A percentile compares a stretch with the other conserved stretches of the same genome.
phyloP scores from a whole-genome alignment of 2,113 vertebrate species.

The Gavia stellata region DNA sequence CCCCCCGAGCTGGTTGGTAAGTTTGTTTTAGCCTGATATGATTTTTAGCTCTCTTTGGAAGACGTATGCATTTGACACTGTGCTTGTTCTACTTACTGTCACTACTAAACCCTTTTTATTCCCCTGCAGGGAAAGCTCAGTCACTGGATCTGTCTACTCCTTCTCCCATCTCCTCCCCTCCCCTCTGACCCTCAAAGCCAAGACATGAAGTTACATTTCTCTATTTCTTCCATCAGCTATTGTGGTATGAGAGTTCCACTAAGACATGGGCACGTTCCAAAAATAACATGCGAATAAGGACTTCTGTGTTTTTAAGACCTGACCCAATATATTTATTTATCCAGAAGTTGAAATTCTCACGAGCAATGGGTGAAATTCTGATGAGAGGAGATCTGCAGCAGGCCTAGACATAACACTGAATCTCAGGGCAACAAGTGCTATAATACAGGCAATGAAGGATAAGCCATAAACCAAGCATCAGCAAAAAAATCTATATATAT shows the following conservation, averaged over 20 bases:
- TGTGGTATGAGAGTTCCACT: slow-evolving; percentile 67
- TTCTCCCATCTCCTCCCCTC: background rate
- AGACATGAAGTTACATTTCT: slow-evolving; percentile 35
- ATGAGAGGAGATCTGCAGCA: slow-evolving; percentile 59
- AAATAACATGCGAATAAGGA: slow-evolving; percentile 66
- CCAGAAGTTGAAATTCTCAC: slow-evolving; percentile 76
- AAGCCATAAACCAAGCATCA: background rate
- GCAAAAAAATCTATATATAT: slow-evolving; percentile 43
- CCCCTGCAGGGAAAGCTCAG: slow-evolving; percentile 14
- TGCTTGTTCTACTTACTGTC: background rate
- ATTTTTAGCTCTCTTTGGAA: slow-evolving; percentile 33
- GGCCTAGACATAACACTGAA: slow-evolving; percentile 14
- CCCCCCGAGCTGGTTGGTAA: background rate
- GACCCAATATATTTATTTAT: slow-evolving; percentile 77
- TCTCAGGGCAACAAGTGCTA: slow-evolving; percentile 1
- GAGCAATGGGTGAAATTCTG: slow-evolving; percentile 69
- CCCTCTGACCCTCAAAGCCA: slow-evolving; percentile 13
- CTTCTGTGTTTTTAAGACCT: slow-evolving; percentile 74
- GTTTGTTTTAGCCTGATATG: slow-evolving; percentile 21
- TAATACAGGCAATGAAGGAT: background rate
- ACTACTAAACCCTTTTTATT: background rate
- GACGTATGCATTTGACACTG: background rate
- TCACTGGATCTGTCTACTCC: background rate
- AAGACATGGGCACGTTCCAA: slow-evolving; percentile 66
- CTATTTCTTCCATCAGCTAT: slow-evolving; percentile 51